Evolutionary conservation across 1,140 invertebrate genomes (phyloP).

Genomic region (Atta colombica): DNA sequence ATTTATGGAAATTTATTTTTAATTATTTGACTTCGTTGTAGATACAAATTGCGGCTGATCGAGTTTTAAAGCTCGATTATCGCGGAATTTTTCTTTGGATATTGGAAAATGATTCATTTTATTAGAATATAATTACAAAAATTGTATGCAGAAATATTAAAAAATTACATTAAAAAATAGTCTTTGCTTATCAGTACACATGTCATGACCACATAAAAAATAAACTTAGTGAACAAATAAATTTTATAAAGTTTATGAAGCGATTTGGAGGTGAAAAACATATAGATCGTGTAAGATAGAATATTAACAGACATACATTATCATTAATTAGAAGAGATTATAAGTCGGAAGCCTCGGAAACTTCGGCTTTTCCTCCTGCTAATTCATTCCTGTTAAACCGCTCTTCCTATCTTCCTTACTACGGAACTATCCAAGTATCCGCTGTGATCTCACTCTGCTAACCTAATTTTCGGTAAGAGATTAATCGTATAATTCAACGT

Average conservation of each 20-base stretch:
- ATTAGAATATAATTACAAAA: slow-evolving; percentile 3
- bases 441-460: slow-evolving; percentile 66
- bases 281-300: too few species aligned
- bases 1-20: slow-evolving; percentile 12
- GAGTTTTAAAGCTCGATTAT: neutral
- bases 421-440: slow-evolving; percentile 50
- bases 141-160: neutral
- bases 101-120: slow-evolving; percentile 4
- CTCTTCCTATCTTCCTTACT: slow-evolving; percentile 58
- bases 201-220: too few species aligned
- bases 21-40: neutral
- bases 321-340: slow-evolving; percentile 47
- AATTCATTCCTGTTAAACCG: slow-evolving; percentile 18
- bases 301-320: too few species aligned
- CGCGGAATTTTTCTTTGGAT: neutral
- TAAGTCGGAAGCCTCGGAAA: neutral
- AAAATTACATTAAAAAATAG: neutral
- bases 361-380: neutral
- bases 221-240: neutral
- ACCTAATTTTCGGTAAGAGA: slow-evolving; percentile 74
- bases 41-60: neutral
- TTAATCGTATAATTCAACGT: slow-evolving; percentile 75
- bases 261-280: too few species aligned
- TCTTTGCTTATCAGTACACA: too few species aligned
- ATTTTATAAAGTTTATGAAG: neutral